Base-by-base conservation (phyloP, 2,113 vertebrate species). In the Apus apus region DNA sequence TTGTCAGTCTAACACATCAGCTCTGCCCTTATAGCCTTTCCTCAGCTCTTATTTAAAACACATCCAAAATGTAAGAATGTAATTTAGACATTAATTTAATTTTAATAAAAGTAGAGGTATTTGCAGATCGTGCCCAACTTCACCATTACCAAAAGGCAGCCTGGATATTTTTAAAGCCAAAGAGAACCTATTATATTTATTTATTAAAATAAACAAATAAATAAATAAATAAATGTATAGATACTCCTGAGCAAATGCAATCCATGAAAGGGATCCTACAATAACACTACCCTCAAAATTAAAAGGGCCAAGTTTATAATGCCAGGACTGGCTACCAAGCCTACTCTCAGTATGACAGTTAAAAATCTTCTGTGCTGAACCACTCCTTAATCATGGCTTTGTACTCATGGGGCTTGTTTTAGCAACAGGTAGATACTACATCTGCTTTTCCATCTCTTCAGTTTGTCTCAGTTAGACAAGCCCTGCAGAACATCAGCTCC, bases 21-120 rank as follows among this genome's bases (percentile, higher is more conserved):
- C 25, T 97, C 94, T 94, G 91, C 58, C 73, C 89, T 96, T 93
- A 77, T 23, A 87, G 50, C 38, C 70, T 81, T 75, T 90, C 89
- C 67, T 70, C 77, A 79, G 85, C 56, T 53, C 50, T 82, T 87
- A 88, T 14, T 89, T 90, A 89, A 90, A 95, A 88, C 32, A 70
- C 29, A 72, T 70, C 30, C 36, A 94, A 96, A 90, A 95, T 25
- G 70, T 76, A 58, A 67, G 23, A 88, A 74, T 92, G 79, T 74
- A 57, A 88, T 80, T 72, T 27, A 88, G 25, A 81, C 91, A 93
- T 79, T 94, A 76, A 91, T 94, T 81, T 81, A 66, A 85, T 85
- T 89, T 85, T 82, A 89, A 81, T 74, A 77, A 93, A 72, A 93
- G 67, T 23, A 94, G 64, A 91, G 30, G 40, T 68, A 83, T 61